Evolutionary conservation across 1,140 invertebrate species (phyloP), one percentile per base, ranked within the genome.

Genomic region (Limonius californicus): DNA sequence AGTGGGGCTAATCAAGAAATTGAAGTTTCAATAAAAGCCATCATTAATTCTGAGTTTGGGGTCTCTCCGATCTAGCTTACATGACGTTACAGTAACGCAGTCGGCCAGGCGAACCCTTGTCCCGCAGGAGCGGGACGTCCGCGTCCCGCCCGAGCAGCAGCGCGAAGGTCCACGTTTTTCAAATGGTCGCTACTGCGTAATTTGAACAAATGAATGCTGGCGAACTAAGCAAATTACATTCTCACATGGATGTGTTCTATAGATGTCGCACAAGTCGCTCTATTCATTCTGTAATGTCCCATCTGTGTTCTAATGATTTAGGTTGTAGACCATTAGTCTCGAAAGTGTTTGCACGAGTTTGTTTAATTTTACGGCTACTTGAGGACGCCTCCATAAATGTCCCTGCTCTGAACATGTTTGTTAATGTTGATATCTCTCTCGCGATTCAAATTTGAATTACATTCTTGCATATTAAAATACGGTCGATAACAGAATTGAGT

Each of bases 1-100:
- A 64, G 64, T 61, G 57, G 56, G 61, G 70, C 74, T 77, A 79
- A 78, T 79, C 77, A 79, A 79, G 75, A 79, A 79, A 79, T 78
- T 79, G 77, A 78, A 77, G 73, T 77, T 76, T 78, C 77, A 77
- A 79, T 79, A 78, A 78, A 79, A 76, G 73, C 74, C 69, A 78
- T 79, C 77, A 79, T 79, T 78, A 79, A 79, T 79, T 79, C 74
- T 72, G 71, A 74, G 72, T 76, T 78, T 76, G 73, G 73, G 75
- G 72, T 66, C 68, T 35, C 50, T 27, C 54, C 55, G 59, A 61
- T 54, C 61, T 57, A 59, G 66, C 66, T 66, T 68, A 74, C 71
- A 71, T 69, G 65, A 67, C 65, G 67, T 68, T 70, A 68, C 61
- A 69, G 56, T 60, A 42, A 56, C 45, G 58, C 69, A 67, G 54